phyloP scores from a whole-genome alignment of 2,797 vertebrate species.

The Leptoclinus maculatus region DNA sequence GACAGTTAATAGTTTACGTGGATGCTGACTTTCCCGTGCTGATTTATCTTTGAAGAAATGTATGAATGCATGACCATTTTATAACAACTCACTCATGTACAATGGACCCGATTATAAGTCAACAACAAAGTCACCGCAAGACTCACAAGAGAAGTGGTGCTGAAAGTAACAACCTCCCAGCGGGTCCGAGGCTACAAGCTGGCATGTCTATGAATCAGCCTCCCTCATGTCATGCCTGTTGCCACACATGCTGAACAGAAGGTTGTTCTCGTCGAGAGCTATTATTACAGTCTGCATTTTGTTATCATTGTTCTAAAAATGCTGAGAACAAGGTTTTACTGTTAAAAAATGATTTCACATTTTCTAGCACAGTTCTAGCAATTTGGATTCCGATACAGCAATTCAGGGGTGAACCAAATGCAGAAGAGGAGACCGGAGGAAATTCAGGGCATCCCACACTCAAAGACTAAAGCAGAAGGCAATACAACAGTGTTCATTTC shows the following conservation, averaged over 20 bases:
- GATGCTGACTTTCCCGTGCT: not conserved
- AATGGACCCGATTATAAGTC: conserved; percentile 23
- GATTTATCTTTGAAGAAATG: not conserved
- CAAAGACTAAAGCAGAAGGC: not conserved
- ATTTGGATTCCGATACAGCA: not conserved
- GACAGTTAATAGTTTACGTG: not conserved
- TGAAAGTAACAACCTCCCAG: conserved; percentile 50
- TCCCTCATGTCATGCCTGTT: conserved; percentile 34
- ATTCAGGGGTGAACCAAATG: not conserved
- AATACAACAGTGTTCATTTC: not conserved
- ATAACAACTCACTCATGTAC: conserved; percentile 24
- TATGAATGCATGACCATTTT: conserved; percentile 5
- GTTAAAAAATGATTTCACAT: not conserved
- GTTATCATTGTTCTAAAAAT: conserved; percentile 4
- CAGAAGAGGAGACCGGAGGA: not conserved
- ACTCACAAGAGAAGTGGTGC: conserved; percentile 27
- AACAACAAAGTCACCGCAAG: conserved; percentile 33
- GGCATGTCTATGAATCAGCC: conserved; percentile 48
- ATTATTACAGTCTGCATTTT: conserved; percentile 25
- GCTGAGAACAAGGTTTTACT: not conserved
- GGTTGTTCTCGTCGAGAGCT: conserved; percentile 26
- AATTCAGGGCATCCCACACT: not conserved
- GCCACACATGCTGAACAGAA: conserved; percentile 51
- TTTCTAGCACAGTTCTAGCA: not conserved
- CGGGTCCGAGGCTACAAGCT: conserved; percentile 36